A percentile compares a stretch with the other conserved stretches of the same genome.
Conservation (phyloP, 2,113 vertebrate genomes). For the Brachypteracias leptosomus region DNA sequence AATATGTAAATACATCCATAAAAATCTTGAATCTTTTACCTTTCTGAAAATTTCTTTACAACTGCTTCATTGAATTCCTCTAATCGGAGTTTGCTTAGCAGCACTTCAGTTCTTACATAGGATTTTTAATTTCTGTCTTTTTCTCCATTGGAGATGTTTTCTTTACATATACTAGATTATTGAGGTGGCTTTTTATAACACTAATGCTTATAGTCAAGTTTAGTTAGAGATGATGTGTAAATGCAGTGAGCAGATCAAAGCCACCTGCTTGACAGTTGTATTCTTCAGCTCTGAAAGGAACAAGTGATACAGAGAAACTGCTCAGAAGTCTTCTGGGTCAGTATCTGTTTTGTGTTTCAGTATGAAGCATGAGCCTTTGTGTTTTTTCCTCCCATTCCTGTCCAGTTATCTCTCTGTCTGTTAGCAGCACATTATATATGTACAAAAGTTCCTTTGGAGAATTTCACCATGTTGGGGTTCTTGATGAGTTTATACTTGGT, state of each 20-base stretch:
- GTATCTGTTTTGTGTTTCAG: neutral
- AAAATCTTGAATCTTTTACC: neutral
- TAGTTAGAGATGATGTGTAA: neutral
- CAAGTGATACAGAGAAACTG: neutral
- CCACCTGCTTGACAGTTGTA: neutral
- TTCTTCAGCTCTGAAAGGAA: neutral
- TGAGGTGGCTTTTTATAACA: neutral
- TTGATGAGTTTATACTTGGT: neutral
- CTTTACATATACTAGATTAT: neutral
- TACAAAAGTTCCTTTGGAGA: neutral
- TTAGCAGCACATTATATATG: neutral
- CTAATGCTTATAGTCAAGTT: neutral
- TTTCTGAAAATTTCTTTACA: neutral
- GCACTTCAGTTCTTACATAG: fast-evolving
- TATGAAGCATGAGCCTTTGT: neutral
- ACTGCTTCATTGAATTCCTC: neutral
- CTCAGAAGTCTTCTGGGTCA: neutral
- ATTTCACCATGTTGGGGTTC: neutral
- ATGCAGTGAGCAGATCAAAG: conserved; percentile 7
- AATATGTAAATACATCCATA: neutral
- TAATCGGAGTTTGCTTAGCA: neutral
- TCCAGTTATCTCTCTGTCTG: neutral
- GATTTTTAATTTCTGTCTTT: neutral
- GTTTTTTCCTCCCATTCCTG: neutral
- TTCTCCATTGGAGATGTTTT: neutral